Evolutionary conservation across 2,797 vertebrate species (phyloP), one percentile per base, ranked within the genome.

Genomic region (Choloepus didactylus): DNA sequence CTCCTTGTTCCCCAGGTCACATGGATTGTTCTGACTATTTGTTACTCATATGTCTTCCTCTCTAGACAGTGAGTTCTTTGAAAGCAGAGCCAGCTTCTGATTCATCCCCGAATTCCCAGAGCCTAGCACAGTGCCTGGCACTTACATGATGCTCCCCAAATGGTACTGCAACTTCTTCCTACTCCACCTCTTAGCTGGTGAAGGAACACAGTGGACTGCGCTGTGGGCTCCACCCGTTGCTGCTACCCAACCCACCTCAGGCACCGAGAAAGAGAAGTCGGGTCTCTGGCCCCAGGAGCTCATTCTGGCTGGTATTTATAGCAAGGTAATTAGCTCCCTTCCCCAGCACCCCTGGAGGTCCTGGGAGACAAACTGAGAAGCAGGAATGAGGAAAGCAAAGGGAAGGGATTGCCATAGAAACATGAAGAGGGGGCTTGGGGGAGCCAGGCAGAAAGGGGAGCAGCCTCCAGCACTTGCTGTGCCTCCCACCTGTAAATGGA

Each of bases 241-340:
- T 44, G 56, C 60, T 95, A 72, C 76, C 83, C 73, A 49, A 64
- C n/a, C 62, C n/a, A 73, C 54, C 38, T 76, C 25, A 60, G 79
- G 41, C 75, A 76, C 25, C 0, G 16, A 87, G 66, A 80, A 87
- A 87, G 77, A 76, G 66, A 92, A 95, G 95, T 79, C 70, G 87
- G 69, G 83, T 92, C 88, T 81, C 51, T 51, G 51, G 83, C 91
- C 82, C 86, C 41, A 62, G 82, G 46, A 93, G 80, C 88, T 95
- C 84, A 54, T 87, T 72, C 59, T 21, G n/a, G 67, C 87, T 95
- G 87, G 73, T 97, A 97, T 96, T 97, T 95, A 97, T 93, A 97
- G 95, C 67, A 95, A 95, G 72, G 75, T 89, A 96, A 96, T 96
- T 96, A 93, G 76, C 76, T 96, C 46, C 75, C 79, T 96, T 96